Percentiles rank a stretch among this genome's conserved stretches.
These are phyloP conservation scores for Manduca sexta DNA, from an alignment of 1,140 invertebrate genomes.

Conservation along the genomic window DNA sequence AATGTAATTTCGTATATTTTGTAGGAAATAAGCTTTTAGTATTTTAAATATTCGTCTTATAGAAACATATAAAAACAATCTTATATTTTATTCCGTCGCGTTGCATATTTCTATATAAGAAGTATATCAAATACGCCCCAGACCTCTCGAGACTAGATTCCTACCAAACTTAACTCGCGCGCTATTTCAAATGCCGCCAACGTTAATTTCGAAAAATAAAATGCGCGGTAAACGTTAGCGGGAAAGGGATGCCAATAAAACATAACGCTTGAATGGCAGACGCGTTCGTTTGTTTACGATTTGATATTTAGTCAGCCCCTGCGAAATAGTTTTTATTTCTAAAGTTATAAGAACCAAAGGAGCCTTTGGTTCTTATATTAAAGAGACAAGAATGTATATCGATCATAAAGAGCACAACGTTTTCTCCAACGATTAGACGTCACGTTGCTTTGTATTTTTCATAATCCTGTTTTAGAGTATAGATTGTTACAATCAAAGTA, in stretches of 20 bases:
- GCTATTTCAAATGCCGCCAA: slow-evolving; percentile 68
- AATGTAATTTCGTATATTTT: no score
- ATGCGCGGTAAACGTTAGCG: slow-evolving; percentile 66
- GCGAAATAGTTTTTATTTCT: slow-evolving; percentile 69
- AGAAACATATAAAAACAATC: slow-evolving; percentile 11
- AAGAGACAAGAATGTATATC: slow-evolving; percentile 51
- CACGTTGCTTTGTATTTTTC: no score
- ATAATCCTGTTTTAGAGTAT: no score
- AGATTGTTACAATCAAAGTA: no score
- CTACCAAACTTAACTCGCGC: slow-evolving; percentile 63
- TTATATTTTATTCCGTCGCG: slow-evolving; percentile 34
- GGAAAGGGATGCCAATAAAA: slow-evolving; percentile 71
- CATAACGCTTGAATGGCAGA: slow-evolving; percentile 54
- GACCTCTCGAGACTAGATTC: slow-evolving; percentile 51
- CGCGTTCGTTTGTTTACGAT: slow-evolving; percentile 70
- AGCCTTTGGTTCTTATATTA: slow-evolving; percentile 44
- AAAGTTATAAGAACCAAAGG: slow-evolving; percentile 49
- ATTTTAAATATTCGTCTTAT: slow-evolving; percentile 22
- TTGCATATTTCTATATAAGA: slow-evolving; percentile 45
- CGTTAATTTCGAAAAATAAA: slow-evolving; percentile 64
- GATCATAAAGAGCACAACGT: no score
- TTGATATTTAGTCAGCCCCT: slow-evolving; percentile 60
- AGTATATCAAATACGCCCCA: slow-evolving; percentile 67
- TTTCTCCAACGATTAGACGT: no score
- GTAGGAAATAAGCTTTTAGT: slow-evolving; percentile 28